A percentile compares a stretch with the other conserved stretches of the same genome.
phyloP scores from a whole-genome alignment of 2,888 invertebrate genomes.

The Ashinkailepas kermadecensis region DNA sequence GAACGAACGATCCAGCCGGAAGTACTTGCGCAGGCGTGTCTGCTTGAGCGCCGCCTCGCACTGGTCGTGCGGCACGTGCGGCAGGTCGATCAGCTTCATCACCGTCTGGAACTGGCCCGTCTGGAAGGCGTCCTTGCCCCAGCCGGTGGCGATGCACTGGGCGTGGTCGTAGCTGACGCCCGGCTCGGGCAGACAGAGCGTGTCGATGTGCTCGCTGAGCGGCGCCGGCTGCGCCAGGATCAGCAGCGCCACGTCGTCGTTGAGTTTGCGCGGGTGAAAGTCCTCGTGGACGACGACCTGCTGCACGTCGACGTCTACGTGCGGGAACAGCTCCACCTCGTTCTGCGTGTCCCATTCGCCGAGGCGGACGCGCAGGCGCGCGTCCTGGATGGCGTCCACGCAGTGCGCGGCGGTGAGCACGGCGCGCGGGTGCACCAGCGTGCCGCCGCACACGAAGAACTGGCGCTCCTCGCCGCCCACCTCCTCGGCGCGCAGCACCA shows the following conservation, averaged over 20 bases:
- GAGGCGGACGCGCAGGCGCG: conserved; percentile 49
- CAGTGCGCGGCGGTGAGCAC: conserved; percentile 77
- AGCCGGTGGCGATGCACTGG: conserved; percentile 61
- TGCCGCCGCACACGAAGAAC: conserved; percentile 69
- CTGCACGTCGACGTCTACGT: conserved; percentile 59
- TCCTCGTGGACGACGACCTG: conserved; percentile 36
- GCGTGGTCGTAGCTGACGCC: conserved; percentile 47
- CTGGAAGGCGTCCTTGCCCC: conserved; percentile 62
- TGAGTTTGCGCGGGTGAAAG: conserved; percentile 34
- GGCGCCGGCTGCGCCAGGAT: conserved; percentile 55
- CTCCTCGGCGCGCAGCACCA: conserved; percentile 47
- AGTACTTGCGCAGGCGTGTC: conserved; percentile 60
- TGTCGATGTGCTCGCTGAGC: conserved; percentile 59
- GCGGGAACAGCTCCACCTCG: conserved; percentile 57
- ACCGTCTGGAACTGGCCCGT: conserved; percentile 60
- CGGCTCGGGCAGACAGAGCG: conserved; percentile 57
- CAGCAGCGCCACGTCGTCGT: conserved; percentile 66
- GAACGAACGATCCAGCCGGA: conserved; percentile 58
- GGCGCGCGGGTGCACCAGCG: conserved; percentile 65
- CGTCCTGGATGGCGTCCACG: conserved; percentile 42
- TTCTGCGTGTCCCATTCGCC: conserved; percentile 80
- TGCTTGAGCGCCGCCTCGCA: conserved; percentile 57
- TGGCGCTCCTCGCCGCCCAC: conserved; percentile 36
- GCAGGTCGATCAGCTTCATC: conserved; percentile 65
- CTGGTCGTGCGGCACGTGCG: conserved; percentile 49